Conservation (phyloP, 2,797 vertebrate species). For the Austrolebias charrua region DNA sequence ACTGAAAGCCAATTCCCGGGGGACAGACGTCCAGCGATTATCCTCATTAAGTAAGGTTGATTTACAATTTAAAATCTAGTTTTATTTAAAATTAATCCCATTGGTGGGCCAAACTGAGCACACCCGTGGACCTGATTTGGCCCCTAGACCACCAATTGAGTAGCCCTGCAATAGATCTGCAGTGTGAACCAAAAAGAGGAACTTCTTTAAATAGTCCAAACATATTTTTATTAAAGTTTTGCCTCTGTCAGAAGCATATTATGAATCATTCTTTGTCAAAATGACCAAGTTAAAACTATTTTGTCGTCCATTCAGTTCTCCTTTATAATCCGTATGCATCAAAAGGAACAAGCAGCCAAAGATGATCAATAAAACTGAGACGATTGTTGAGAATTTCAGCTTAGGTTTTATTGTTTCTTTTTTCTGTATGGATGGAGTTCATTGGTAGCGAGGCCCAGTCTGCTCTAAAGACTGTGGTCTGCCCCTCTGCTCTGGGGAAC, state of each 20-base stretch:
- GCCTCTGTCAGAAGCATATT: background rate
- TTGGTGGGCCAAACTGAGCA: too few species aligned
- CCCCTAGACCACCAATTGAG: too few species aligned
- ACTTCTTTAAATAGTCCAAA: background rate
- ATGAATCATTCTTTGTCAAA: too few species aligned
- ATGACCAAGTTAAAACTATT: too few species aligned
- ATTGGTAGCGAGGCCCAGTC: constrained; percentile 59
- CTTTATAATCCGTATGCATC: constrained; percentile 9
- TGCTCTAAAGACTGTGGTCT: constrained; percentile 61
- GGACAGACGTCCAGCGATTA: too few species aligned
- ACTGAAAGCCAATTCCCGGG: too few species aligned
- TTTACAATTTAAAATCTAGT: too few species aligned
- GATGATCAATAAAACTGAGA: constrained; percentile 37
- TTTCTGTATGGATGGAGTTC: constrained; percentile 61
- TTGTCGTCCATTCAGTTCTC: background rate
- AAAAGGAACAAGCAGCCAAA: constrained; percentile 14
- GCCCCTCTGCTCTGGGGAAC: constrained; percentile 72
- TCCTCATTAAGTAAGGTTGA: too few species aligned
- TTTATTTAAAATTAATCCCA: too few species aligned
- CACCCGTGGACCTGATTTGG: too few species aligned
- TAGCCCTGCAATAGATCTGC: background rate
- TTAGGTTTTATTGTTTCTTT: constrained; percentile 30
- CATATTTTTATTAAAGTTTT: too few species aligned
- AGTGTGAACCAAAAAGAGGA: background rate
- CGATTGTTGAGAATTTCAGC: too few species aligned